Evolutionary conservation across 2,113 vertebrate genomes (phyloP).

Genomic region (Calidris pygmaea): DNA sequence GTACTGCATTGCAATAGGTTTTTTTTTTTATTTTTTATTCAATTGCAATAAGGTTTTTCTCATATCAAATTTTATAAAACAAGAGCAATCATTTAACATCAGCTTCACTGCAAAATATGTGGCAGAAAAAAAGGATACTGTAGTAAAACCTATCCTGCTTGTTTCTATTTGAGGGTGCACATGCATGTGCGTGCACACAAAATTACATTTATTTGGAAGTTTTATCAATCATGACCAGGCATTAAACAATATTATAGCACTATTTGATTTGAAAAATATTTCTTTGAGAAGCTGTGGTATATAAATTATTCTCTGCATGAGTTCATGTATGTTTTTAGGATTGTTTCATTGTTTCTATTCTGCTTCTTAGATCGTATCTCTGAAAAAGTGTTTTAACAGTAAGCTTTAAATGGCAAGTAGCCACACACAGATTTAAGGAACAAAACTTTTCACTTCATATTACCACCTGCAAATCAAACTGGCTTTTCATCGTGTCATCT

Average conservation of each 20-base stretch:
- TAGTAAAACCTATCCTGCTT: background rate
- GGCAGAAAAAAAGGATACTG: background rate
- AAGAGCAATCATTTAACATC: background rate
- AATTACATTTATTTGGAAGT: background rate
- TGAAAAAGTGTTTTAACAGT: background rate
- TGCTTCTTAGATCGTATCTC: background rate
- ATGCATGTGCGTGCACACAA: background rate
- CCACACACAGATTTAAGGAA: background rate
- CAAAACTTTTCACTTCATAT: background rate
- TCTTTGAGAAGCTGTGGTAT: background rate
- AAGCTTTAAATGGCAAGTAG: background rate
- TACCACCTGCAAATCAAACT: background rate
- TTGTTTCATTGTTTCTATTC: background rate
- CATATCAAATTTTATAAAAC: background rate
- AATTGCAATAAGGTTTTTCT: background rate
- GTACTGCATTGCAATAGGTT: background rate
- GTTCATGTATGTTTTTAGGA: background rate
- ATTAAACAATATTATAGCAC: background rate
- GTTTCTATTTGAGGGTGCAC: background rate
- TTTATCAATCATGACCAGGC: background rate
- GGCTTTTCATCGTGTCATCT: background rate
- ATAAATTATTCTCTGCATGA: background rate
- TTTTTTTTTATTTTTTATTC: too few species aligned
- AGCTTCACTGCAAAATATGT: background rate
- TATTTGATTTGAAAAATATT: background rate